Conservation (phyloP, 2,888 invertebrate species). For the Callinectes sapidus region DNA sequence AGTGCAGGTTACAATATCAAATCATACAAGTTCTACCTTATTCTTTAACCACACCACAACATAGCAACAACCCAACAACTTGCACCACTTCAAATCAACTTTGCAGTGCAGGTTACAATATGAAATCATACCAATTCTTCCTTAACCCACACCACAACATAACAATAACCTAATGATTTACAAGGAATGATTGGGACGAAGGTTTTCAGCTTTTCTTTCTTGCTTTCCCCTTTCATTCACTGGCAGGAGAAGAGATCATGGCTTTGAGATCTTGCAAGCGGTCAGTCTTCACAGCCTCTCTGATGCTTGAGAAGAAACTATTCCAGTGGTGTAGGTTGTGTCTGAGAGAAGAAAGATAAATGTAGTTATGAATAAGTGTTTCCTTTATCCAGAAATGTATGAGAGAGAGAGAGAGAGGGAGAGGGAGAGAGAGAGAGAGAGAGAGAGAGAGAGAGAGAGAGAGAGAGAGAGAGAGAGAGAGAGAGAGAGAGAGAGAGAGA, state of each 20-base stretch:
- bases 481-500: neutral
- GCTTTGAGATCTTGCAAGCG: slow-evolving; percentile 36
- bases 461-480: neutral
- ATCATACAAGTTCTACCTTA: no score
- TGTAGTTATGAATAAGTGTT: neutral
- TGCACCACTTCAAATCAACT: no score
- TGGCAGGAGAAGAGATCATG: neutral
- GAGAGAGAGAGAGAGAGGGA: no score
- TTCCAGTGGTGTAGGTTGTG: slow-evolving; percentile 61
- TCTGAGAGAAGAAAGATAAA: neutral
- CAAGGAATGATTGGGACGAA: neutral
- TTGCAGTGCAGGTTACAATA: no score
- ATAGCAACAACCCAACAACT: no score
- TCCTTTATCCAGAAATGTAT: neutral
- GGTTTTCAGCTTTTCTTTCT: neutral
- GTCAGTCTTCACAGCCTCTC: slow-evolving; percentile 48
- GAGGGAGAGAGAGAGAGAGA: neutral
- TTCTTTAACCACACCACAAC: no score
- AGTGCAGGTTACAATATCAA: no score
- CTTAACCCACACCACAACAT: no score
- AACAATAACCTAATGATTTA: no score
- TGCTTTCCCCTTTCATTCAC: no score
- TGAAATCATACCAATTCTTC: no score
- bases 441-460: neutral
- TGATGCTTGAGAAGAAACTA: slow-evolving; percentile 53